A percentile compares a stretch with the other conserved stretches of the same genome.
These are phyloP conservation scores for Phanerotoma sp. DNA, from an alignment of 2,888 invertebrate genomes.

Conservation along the genomic window DNA sequence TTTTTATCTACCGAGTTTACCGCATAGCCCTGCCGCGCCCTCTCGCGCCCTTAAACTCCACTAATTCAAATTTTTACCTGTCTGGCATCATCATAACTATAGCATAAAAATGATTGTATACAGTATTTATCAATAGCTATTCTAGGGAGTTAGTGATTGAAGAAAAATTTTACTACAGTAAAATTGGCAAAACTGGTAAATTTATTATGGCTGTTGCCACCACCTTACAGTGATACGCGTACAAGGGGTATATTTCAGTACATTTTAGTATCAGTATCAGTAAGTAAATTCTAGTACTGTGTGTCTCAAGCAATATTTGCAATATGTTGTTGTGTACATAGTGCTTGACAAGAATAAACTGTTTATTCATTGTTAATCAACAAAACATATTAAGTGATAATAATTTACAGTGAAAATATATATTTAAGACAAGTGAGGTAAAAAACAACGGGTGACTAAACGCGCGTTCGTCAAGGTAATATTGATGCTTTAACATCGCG, in stretches of 20 bases:
- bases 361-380: neutral
- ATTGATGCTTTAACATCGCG: constrained; percentile 51
- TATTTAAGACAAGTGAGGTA: constrained; percentile 31
- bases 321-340: constrained; percentile 11
- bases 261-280: constrained; percentile 33
- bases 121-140: neutral
- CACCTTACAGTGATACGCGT: constrained; percentile 54
- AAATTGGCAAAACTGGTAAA: constrained; percentile 53
- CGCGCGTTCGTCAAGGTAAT: constrained; percentile 52
- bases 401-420: neutral
- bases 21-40: no score
- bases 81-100: no score
- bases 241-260: no score
- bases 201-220: constrained; percentile 55
- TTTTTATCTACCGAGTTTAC: no score
- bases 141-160: constrained; percentile 30
- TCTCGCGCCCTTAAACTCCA: no score
- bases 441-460: constrained; percentile 48
- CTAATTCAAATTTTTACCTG: no score
- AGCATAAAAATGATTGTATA: no score
- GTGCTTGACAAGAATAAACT: constrained; percentile 1
- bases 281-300: constrained; percentile 13
- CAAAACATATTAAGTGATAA: neutral
- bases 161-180: constrained; percentile 30
- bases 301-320: constrained; percentile 4